Base-by-base conservation (phyloP, 1,140 invertebrate genomes). In the Laupala kohalensis region DNA sequence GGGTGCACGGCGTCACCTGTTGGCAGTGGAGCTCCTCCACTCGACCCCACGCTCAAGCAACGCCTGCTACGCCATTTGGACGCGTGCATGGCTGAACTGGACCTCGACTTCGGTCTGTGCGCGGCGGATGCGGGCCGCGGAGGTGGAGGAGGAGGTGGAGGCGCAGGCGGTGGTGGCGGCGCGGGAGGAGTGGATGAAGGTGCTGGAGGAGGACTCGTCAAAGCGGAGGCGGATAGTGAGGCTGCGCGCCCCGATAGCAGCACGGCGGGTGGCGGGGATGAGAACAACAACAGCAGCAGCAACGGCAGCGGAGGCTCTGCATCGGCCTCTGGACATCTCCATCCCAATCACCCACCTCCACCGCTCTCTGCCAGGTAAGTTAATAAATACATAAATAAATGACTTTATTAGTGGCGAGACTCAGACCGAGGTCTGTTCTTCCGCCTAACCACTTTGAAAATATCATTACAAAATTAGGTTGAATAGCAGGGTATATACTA, bases 11-110 rank as follows among this genome's bases (percentile, higher is more conserved):
- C 25, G 0, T 6, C 29, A 27, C 23, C 25, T n/a, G 25, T 27
- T 4, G 69, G 69, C n/a, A 62, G 25, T 5, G 29, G 29, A 29
- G 67, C 64, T 9, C 64, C 66, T 9, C 27, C 85, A 64, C 83
- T 88, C 67, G 90, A 92, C 70, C 82, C 86, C 0, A 86, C 85
- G 0, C 83, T 90, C 0, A 86, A 89, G 74, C 87, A 90, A 71
- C 83, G 89, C 23, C 80, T 92, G 9, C 77, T 91, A 2, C 82
- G 87, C 5, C 90, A 92, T 76, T 77, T 92, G 73, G 88, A 90
- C 75, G 86, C 85, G 74, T 91, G 90, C 77, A 84, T 90, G 19
- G 83, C 85, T 0, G 89, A 90, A 76, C 83, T 91, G 24, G 88
- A 90, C 76, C 78, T 87, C 28, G 88, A 89, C 75, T 81, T 89